Percentiles rank a stretch among this genome's conserved stretches.
phyloP scores from a whole-genome alignment of 64 coral and sea anemone species.

The Montipora efflorescens region DNA sequence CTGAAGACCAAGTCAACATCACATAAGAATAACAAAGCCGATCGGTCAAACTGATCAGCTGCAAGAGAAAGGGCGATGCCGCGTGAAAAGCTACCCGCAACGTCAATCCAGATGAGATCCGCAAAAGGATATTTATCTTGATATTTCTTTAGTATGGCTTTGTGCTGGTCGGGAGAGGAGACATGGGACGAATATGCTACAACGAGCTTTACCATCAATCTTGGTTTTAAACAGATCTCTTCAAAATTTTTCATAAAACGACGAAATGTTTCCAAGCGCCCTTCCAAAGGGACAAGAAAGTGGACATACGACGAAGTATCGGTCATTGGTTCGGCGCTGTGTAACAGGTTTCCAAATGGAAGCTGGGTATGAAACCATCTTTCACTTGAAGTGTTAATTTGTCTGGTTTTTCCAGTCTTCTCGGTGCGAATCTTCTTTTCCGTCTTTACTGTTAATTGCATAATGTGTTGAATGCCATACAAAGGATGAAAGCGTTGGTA shows the following conservation, averaged over 20 bases:
- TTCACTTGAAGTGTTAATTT: slow-evolving; percentile 50
- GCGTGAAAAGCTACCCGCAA: slow-evolving; percentile 78
- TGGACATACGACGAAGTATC: slow-evolving; percentile 64
- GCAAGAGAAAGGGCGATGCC: slow-evolving; percentile 80
- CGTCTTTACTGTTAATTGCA: slow-evolving; percentile 84
- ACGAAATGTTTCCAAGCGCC: slow-evolving; percentile 77
- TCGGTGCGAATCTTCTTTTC: slow-evolving; percentile 75
- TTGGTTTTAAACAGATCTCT: slow-evolving; percentile 65
- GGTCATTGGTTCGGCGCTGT: slow-evolving; percentile 48
- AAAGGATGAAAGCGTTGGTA: slow-evolving; percentile 82
- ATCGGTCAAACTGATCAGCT: slow-evolving; percentile 73
- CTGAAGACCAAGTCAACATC: slow-evolving; percentile 92
- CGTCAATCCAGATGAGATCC: slow-evolving; percentile 89
- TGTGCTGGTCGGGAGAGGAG: slow-evolving; percentile 71
- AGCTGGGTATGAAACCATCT: slow-evolving; percentile 77
- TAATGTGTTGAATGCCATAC: slow-evolving; percentile 79
- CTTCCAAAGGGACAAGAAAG: slow-evolving; percentile 86
- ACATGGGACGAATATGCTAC: slow-evolving; percentile 87
- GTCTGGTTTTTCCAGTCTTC: slow-evolving; percentile 38
- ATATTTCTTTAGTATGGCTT: slow-evolving; percentile 71
- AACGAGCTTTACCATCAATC: slow-evolving; percentile 85
- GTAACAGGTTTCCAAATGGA: slow-evolving; percentile 85
- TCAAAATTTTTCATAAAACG: slow-evolving; percentile 93
- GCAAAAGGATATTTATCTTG: slow-evolving; percentile 73
- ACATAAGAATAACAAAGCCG: slow-evolving; percentile 92